Evolutionary conservation across 2,113 vertebrate species (phyloP), one percentile per base, ranked within the genome.

Genomic region (Dipodomys stephensi): DNA sequence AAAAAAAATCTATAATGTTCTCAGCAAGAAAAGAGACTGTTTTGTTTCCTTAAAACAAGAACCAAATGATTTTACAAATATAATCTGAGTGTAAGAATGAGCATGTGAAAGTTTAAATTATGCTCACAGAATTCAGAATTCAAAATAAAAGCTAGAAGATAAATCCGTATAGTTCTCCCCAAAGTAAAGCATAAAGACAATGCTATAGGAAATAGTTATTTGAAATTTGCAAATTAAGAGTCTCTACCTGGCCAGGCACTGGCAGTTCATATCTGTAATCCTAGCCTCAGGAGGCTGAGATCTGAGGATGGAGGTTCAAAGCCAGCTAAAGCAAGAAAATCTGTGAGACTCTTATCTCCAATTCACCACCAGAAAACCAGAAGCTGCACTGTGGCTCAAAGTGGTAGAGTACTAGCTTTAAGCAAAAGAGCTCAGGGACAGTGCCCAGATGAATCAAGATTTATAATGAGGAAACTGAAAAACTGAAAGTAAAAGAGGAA

Each of bases 101-200:
- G 65, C 46, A 79, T 19, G 18, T 74, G 35, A 79, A 53, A 7
- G 28, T 87, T 78, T 79, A 8, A 87, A 83, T 83, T 57, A 44
- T 35, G 60, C 62, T 80, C 87, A 80, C 25, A 87, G n/a, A 89
- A 87, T 92, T 87, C 23, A 74, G 28, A 89, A 87, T 92, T 87
- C 19, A 69, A 67, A 95, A 74, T 49, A 79, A 68, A 27, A 32
- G 10, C 22, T 44, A 9, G 60, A 84, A 91, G 23, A 78, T 85
- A 83, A 30, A 92, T 39, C 25, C 82, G 76, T 49, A 83, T 13
- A 72, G 35, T 65, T 77, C 69, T 72, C 6, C 30, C 64, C 27
- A 72, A 94, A 96, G 65, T 23, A 86, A 4, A 74, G 11, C 15
- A 53, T 60, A 65, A 87, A 82, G 35, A 83, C 25, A 60, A 90